phyloP scores from a whole-genome alignment of 2,888 invertebrate species.

The Lathronympha strigana region DNA sequence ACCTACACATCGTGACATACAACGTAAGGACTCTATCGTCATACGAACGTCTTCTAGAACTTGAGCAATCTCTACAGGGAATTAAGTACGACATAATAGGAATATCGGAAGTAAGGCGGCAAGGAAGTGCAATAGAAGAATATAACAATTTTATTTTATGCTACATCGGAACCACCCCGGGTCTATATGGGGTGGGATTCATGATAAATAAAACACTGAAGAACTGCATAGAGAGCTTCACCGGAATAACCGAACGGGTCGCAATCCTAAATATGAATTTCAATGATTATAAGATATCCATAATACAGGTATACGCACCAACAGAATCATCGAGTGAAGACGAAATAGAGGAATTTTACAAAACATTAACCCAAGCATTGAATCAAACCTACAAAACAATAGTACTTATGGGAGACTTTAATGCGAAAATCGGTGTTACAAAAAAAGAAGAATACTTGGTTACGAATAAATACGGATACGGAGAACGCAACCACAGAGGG shows the following conservation, averaged over 20 bases:
- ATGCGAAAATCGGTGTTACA: conserved; percentile 11
- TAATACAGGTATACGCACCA: conserved; percentile 7
- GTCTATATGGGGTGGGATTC: not conserved
- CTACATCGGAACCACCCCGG: not conserved
- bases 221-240: not conserved
- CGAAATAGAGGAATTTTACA: conserved; percentile 9
- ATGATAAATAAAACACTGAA: not conserved
- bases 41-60: not conserved
- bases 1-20: not conserved
- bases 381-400: not conserved
- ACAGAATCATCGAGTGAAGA: conserved; percentile 1
- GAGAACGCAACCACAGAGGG: conserved; percentile 43
- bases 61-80: not conserved
- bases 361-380: not conserved
- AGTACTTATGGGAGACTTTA: conserved; percentile 16
- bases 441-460: not conserved
- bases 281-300: not conserved
- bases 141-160: not conserved
- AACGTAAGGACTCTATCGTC: not conserved
- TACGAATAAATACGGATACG: conserved; percentile 26
- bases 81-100: not conserved
- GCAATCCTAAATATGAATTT: not conserved
- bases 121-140: not conserved
- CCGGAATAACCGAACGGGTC: not conserved
- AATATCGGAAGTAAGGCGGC: not conserved